Evolutionary conservation across 2,113 vertebrate species (phyloP).

Genomic region (Eulemur macaco): DNA sequence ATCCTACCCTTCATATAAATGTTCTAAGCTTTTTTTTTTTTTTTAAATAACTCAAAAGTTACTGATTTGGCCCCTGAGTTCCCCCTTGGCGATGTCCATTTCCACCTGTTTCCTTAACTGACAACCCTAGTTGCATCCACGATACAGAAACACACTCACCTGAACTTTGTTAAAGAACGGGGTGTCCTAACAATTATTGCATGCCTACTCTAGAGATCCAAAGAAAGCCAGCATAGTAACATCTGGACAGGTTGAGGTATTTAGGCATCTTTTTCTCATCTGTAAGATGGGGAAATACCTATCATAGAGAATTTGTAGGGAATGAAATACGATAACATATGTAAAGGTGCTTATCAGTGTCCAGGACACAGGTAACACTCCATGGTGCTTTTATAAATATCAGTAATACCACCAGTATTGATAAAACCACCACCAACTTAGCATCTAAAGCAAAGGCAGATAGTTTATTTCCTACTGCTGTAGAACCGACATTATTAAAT

Average conservation of each 20-base stretch:
- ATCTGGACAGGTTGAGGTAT: neutral
- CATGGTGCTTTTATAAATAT: neutral
- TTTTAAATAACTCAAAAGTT: neutral
- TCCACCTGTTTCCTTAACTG: neutral
- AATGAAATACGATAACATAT: neutral
- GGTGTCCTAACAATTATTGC: neutral
- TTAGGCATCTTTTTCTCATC: neutral
- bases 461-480: neutral
- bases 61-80: neutral
- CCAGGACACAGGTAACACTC: neutral
- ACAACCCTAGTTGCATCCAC: neutral
- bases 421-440: neutral
- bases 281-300: neutral
- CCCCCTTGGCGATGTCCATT: neutral
- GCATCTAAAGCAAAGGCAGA: constrained; percentile 1
- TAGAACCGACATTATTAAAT: neutral
- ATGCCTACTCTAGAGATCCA: neutral
- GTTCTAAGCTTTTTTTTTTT: neutral
- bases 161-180: neutral
- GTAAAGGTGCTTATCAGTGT: neutral
- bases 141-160: neutral
- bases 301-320: neutral
- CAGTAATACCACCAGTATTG: neutral
- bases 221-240: neutral
- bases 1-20: neutral